Conservation (phyloP, 2,888 invertebrate species). For the Acanthacorydalis orientalis region DNA sequence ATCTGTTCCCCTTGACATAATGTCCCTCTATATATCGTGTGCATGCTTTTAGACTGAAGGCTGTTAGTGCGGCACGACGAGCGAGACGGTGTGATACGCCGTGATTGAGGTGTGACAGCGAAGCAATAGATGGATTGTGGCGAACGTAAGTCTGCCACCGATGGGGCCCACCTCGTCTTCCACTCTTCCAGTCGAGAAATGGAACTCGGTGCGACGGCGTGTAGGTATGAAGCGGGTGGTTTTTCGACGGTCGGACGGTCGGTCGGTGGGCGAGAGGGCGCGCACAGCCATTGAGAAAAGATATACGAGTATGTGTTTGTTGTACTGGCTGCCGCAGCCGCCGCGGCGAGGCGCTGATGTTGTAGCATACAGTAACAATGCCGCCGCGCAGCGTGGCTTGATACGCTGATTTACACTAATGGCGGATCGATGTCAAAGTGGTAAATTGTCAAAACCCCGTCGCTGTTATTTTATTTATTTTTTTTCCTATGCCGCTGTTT, state of each 20-base stretch:
- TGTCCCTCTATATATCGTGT: slow-evolving; percentile 46
- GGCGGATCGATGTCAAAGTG: too few species aligned
- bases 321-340: slow-evolving; percentile 21
- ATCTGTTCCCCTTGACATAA: slow-evolving; percentile 45
- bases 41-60: slow-evolving; percentile 43
- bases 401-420: too few species aligned
- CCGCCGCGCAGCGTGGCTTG: too few species aligned
- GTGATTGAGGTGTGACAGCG: slow-evolving; percentile 17
- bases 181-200: neutral
- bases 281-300: slow-evolving; percentile 28
- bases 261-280: slow-evolving; percentile 11
- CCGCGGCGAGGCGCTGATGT: neutral
- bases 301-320: slow-evolving; percentile 36
- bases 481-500: too few species aligned
- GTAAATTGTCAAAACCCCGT: too few species aligned
- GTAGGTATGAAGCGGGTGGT: slow-evolving; percentile 16
- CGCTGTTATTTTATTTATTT: too few species aligned
- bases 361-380: too few species aligned
- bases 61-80: slow-evolving; percentile 23
- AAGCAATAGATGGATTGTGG: slow-evolving; percentile 8
- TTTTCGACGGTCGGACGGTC: slow-evolving; percentile 7
- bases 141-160: too few species aligned
- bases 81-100: slow-evolving; percentile 22
- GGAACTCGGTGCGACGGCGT: slow-evolving; percentile 11
- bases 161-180: neutral